Conservation (phyloP, 2,888 invertebrate species). For the Limnephilus auricula region DNA sequence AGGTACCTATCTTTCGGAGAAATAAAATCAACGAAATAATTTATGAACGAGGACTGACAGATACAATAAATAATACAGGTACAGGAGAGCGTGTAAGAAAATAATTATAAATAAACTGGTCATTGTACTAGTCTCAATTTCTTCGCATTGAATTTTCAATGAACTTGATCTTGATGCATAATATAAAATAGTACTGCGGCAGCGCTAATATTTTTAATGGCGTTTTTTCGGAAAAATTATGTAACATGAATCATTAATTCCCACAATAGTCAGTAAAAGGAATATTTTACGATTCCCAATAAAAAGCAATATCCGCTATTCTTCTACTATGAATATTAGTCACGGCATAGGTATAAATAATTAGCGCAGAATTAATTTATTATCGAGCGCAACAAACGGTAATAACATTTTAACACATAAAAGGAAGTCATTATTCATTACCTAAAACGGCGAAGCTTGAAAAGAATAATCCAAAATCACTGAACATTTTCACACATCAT, state of each 20-base stretch:
- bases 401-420: constrained; percentile 25
- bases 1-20: too few relatives aligned
- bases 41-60: not conserved
- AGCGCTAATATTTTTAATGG: not conserved
- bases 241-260: constrained; percentile 31
- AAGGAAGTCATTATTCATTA: constrained; percentile 6
- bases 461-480: constrained; percentile 45
- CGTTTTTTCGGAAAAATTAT: constrained; percentile 42
- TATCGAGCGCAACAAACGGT: constrained; percentile 22
- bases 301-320: constrained; percentile 23
- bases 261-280: not conserved
- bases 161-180: not conserved
- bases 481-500: constrained; percentile 50
- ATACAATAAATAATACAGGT: not conserved
- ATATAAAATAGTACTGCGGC: not conserved
- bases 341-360: constrained; percentile 33
- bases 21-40: too few relatives aligned
- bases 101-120: not conserved
- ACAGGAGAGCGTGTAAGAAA: not conserved
- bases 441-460: constrained; percentile 22
- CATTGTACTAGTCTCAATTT: not conserved
- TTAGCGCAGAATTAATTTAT: constrained; percentile 34
- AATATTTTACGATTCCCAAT: not conserved
- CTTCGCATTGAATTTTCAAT: not conserved
- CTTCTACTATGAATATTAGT: constrained; percentile 23